These are phyloP conservation scores for Nowickia ferox DNA, from an alignment of 2,888 invertebrate species.

Conservation along the genomic window DNA sequence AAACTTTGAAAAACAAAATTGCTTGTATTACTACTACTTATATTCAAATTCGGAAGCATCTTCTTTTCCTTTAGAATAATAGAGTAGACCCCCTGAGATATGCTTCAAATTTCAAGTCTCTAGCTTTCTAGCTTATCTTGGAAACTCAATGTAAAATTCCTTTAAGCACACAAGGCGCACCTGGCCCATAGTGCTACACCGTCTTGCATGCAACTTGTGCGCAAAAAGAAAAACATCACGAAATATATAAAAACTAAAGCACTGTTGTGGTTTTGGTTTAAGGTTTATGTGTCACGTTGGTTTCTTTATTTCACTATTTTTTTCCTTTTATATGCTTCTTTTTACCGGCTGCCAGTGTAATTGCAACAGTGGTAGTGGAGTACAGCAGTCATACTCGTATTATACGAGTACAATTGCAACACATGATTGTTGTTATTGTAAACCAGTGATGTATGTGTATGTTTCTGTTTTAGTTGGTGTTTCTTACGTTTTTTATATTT, in stretches of 20 bases:
- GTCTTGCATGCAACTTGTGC: slow-evolving; percentile 74
- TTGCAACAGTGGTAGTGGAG: background rate
- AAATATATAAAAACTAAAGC: slow-evolving; percentile 24
- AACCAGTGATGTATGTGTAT: background rate
- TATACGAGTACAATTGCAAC: slow-evolving; percentile 47
- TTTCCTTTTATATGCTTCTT: slow-evolving; percentile 30
- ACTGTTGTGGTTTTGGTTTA: slow-evolving; percentile 68
- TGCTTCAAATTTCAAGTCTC: too few relatives aligned
- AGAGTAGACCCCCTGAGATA: too few relatives aligned
- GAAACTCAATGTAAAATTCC: too few relatives aligned
- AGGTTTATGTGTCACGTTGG: slow-evolving; percentile 69
- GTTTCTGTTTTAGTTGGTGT: slow-evolving; percentile 4
- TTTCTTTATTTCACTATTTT: slow-evolving; percentile 52
- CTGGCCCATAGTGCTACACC: slow-evolving; percentile 30
- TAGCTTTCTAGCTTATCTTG: too few relatives aligned
- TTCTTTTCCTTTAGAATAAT: too few relatives aligned
- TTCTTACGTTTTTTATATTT: slow-evolving; percentile 5
- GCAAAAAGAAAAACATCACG: slow-evolving; percentile 29
- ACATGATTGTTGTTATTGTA: slow-evolving; percentile 51
- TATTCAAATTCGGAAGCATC: too few relatives aligned
- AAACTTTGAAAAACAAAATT: too few relatives aligned
- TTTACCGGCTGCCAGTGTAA: slow-evolving; percentile 24
- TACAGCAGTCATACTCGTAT: slow-evolving; percentile 40
- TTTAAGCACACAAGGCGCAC: background rate
- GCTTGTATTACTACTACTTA: too few relatives aligned